These are phyloP conservation scores for Bos javanicus DNA, from an alignment of 2,113 vertebrate species.

Conservation along the genomic window DNA sequence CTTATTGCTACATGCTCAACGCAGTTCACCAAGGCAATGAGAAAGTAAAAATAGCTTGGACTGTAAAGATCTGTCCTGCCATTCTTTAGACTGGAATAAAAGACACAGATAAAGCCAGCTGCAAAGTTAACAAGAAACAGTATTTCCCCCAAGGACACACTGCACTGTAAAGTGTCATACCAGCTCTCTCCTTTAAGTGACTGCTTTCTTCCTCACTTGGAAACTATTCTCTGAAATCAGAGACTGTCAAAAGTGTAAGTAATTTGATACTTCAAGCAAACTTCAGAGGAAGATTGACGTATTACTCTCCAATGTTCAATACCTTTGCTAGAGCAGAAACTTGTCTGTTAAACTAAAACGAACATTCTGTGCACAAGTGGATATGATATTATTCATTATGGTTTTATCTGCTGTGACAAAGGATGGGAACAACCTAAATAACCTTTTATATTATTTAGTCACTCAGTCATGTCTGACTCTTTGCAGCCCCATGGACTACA, in stretches of 20 bases:
- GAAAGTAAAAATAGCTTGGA: slow-evolving; percentile 22
- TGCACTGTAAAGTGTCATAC: not conserved
- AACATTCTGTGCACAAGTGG: not conserved
- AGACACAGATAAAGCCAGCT: slow-evolving; percentile 20
- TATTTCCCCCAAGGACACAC: not conserved
- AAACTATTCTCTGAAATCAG: not conserved
- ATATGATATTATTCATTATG: not conserved
- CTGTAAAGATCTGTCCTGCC: not conserved
- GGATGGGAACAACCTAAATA: not conserved
- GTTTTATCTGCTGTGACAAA: not conserved
- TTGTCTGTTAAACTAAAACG: not conserved
- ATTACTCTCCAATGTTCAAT: not conserved
- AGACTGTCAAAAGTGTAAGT: not conserved
- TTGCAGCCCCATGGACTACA: not conserved
- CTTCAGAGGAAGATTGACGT: not conserved
- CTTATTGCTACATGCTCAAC: not conserved
- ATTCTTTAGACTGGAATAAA: not conserved
- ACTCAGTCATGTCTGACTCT: not conserved
- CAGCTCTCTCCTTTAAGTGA: not conserved
- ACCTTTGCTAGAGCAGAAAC: not conserved
- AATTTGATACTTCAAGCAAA: not conserved
- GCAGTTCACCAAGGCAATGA: not conserved
- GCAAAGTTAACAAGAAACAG: slow-evolving; percentile 23
- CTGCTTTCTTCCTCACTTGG: not conserved
- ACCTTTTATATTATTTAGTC: not conserved